These are phyloP conservation scores for Trypoxylus dichotomus DNA, from an alignment of 1,140 invertebrate species.

Conservation along the genomic window DNA sequence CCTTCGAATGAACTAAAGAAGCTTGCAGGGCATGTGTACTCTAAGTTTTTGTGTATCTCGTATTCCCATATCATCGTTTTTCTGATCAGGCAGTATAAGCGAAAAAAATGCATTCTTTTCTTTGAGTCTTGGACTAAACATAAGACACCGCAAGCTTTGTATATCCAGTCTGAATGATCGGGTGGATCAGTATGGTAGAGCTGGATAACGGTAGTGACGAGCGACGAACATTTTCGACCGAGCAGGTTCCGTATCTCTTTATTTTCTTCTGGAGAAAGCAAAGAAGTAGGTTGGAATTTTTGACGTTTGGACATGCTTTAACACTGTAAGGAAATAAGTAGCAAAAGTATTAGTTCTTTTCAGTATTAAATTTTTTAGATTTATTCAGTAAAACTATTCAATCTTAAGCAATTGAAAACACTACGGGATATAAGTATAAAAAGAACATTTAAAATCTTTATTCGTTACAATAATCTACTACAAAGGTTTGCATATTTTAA, in stretches of 20 bases:
- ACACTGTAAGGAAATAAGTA: neutral
- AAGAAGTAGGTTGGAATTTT: neutral
- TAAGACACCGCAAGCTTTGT: neutral
- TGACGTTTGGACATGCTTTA: neutral
- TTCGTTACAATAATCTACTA: too few relatives aligned
- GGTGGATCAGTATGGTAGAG: neutral
- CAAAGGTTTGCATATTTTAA: too few relatives aligned
- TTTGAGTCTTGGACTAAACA: neutral
- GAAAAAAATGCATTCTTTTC: neutral
- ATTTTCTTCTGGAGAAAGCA: neutral
- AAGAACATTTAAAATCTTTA: too few relatives aligned
- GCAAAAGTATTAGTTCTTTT: too few relatives aligned
- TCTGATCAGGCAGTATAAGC: neutral
- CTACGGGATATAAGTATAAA: too few relatives aligned
- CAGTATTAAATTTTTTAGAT: too few relatives aligned
- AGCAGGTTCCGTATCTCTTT: neutral
- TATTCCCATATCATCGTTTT: conserved; percentile 1
- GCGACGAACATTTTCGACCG: neutral
- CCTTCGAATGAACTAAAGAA: conserved; percentile 13
- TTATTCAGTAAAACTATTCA: too few relatives aligned
- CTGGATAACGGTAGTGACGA: neutral
- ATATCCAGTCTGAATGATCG: conserved; percentile 3
- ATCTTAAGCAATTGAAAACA: too few relatives aligned
- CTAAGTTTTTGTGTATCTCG: neutral
- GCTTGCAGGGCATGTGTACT: neutral